Conservation (phyloP, 2,113 vertebrate species). For the Notarius quadriscutis region DNA sequence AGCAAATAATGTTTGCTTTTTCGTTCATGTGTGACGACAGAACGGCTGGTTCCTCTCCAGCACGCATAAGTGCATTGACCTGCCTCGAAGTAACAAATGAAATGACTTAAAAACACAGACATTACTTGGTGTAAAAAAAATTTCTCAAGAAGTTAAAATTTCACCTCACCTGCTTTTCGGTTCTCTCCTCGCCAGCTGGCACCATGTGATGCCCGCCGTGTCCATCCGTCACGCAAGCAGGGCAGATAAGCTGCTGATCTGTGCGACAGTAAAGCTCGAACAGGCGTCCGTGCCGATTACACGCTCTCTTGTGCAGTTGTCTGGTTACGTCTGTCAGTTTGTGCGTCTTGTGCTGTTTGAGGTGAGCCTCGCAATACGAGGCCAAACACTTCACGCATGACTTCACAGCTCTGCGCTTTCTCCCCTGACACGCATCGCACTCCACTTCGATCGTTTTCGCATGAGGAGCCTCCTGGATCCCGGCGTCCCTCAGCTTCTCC, state of each 20-base stretch:
- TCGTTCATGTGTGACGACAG: not conserved
- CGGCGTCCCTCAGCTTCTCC: conserved; percentile 37
- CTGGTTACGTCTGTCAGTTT: conserved; percentile 39
- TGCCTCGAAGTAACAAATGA: not conserved
- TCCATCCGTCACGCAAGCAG: conserved; percentile 52
- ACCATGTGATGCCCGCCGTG: conserved; percentile 55
- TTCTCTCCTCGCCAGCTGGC: conserved; percentile 44
- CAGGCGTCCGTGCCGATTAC: conserved; percentile 51
- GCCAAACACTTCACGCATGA: conserved; percentile 51
- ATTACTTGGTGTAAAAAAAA: not conserved
- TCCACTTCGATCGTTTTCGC: conserved; percentile 2
- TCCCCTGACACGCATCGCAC: conserved; percentile 41
- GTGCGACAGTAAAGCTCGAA: conserved; percentile 58
- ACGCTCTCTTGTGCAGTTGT: conserved; percentile 49
- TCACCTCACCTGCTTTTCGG: conserved; percentile 51
- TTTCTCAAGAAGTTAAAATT: not conserved
- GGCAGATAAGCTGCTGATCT: conserved; percentile 59
- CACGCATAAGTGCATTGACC: not conserved
- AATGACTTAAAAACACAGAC: not conserved
- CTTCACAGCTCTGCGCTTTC: conserved; percentile 40
- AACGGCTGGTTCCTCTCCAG: not conserved
- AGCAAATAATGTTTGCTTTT: not conserved
- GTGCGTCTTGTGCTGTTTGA: conserved; percentile 45
- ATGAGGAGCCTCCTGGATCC: not conserved
- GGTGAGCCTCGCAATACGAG: conserved; percentile 47